phyloP scores from a whole-genome alignment of 2,888 invertebrate species.

The Ethmia dodecea region DNA sequence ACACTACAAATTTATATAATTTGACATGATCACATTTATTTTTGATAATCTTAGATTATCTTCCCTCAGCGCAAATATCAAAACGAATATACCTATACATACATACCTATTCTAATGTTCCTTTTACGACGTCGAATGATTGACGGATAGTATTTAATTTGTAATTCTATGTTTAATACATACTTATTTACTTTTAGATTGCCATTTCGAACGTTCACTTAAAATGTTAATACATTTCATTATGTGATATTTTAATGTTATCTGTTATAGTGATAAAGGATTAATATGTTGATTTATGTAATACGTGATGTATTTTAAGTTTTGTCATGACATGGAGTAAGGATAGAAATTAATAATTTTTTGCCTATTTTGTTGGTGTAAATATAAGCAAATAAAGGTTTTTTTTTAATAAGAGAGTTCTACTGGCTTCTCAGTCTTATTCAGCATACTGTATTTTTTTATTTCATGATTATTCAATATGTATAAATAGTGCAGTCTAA shows the following conservation, averaged over 20 bases:
- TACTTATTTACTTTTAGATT: conserved; percentile 46
- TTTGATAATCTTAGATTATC: no score
- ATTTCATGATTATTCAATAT: no score
- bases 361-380: conserved; percentile 52
- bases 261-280: conserved; percentile 65
- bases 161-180: conserved; percentile 26
- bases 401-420: conserved; percentile 4
- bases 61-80: no score
- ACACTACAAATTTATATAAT: no score
- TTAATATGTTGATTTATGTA: conserved; percentile 36
- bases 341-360: conserved; percentile 23
- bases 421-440: no score
- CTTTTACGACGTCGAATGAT: conserved; percentile 26
- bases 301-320: conserved; percentile 33
- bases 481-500: no score
- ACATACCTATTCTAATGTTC: conserved; percentile 31
- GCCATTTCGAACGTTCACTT: conserved; percentile 56
- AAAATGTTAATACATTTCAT: conserved; percentile 62
- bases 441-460: no score
- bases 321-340: conserved; percentile 51
- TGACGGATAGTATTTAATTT: conserved; percentile 32
- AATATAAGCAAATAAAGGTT: conserved; percentile 35
- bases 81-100: no score
- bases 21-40: no score
- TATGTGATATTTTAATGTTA: conserved; percentile 76